A percentile compares a stretch with the other conserved stretches of the same genome.
phyloP scores from a whole-genome alignment of 37 sponge, comb jelly and placozoan genomes.

The Petrosia ficiformis region DNA sequence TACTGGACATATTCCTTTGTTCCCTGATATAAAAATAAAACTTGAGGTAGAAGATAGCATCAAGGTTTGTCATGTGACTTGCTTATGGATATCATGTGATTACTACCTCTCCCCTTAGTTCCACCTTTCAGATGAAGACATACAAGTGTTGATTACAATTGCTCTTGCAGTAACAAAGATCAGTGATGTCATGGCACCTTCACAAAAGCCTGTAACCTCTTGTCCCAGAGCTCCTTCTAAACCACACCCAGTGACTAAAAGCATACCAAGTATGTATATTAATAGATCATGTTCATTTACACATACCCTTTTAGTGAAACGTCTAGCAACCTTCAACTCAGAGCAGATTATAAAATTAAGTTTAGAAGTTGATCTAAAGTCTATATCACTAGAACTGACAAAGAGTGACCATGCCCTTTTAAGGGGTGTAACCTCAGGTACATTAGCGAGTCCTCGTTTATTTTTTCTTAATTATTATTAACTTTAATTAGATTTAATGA shows the following conservation, averaged over 20 bases:
- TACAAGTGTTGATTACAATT: conserved; percentile 34
- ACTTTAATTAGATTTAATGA: neutral
- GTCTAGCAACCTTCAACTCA: too few relatives aligned
- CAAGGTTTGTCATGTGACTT: too few relatives aligned
- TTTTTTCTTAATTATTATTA: too few relatives aligned
- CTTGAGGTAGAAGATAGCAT: conserved; percentile 12
- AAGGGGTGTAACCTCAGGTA: neutral
- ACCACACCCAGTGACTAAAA: too few relatives aligned
- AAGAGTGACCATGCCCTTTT: neutral
- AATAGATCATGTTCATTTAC: too few relatives aligned
- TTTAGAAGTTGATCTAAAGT: neutral
- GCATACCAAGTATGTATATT: too few relatives aligned
- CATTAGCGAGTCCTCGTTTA: neutral
- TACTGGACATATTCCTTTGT: conserved; percentile 1
- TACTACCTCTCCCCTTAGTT: conserved; percentile 56
- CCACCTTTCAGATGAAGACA: conserved; percentile 34
- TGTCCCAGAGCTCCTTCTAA: too few relatives aligned
- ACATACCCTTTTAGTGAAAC: too few relatives aligned
- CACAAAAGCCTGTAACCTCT: neutral
- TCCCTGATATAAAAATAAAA: conserved; percentile 32
- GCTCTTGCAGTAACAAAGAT: conserved; percentile 15
- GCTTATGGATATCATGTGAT: neutral
- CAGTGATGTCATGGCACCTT: conserved; percentile 3
- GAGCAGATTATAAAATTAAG: neutral
- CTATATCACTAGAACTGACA: neutral